phyloP scores from a whole-genome alignment of 2,797 vertebrate genomes.

The Orestias chungarensis region DNA sequence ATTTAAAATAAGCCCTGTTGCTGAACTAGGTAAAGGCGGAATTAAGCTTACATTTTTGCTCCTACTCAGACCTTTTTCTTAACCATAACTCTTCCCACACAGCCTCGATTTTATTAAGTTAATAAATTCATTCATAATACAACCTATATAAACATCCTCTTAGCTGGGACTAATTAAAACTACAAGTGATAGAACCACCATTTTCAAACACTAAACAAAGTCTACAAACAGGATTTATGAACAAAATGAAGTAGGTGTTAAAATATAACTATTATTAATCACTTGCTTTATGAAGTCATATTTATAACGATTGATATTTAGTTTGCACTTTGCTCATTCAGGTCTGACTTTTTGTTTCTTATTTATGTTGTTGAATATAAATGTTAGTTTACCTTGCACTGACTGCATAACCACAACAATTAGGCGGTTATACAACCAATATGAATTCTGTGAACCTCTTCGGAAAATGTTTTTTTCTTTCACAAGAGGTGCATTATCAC shows the following conservation, averaged over 20 bases:
- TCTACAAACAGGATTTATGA: not conserved
- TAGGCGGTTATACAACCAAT: slow-evolving; percentile 3
- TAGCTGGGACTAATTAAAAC: not conserved
- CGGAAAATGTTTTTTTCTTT: slow-evolving; percentile 13
- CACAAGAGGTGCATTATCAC: slow-evolving; percentile 46
- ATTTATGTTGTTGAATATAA: not conserved
- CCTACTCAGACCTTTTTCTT: not conserved
- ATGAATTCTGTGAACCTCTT: slow-evolving; percentile 8
- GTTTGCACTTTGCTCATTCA: not conserved
- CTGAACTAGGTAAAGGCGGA: not conserved
- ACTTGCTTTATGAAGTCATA: not conserved
- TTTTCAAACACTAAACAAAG: not conserved
- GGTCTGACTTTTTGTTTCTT: not conserved
- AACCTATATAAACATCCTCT: not conserved
- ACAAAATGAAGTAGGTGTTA: not conserved
- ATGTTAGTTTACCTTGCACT: not conserved
- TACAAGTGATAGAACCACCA: not conserved
- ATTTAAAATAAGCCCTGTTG: not conserved
- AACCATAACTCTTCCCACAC: not conserved
- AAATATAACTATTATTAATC: not conserved
- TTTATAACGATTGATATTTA: not conserved
- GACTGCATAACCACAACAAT: slow-evolving; percentile 4
- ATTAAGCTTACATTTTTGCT: not conserved
- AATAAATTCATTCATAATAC: not conserved
- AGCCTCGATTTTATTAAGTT: not conserved